Conservation (phyloP, 2,797 vertebrate species). For the Allobates femoralis region DNA sequence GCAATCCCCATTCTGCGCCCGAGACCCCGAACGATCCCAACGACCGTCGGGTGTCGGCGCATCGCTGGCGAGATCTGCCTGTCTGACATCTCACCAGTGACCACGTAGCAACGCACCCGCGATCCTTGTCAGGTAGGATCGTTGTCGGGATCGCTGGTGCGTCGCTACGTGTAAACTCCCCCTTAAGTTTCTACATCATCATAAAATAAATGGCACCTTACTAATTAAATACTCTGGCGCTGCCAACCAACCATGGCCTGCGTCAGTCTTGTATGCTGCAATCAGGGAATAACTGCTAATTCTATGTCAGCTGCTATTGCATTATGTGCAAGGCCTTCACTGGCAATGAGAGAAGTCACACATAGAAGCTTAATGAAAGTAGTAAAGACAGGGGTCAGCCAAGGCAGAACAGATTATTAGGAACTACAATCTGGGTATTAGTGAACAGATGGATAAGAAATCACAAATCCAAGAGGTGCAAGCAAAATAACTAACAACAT, state of each 20-base stretch:
- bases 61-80: too few relatives aligned
- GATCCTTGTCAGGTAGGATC: too few relatives aligned
- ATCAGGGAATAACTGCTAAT: neutral
- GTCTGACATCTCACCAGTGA: too few relatives aligned
- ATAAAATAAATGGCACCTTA: too few relatives aligned
- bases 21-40: too few relatives aligned
- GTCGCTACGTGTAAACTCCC: too few relatives aligned
- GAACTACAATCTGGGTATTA: constrained; percentile 46
- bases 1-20: too few relatives aligned
- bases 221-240: too few relatives aligned
- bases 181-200: too few relatives aligned
- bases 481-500: neutral
- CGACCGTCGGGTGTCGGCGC: too few relatives aligned
- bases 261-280: neutral
- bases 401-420: constrained; percentile 44
- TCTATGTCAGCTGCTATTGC: neutral
- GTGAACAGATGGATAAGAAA: constrained; percentile 40
- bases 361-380: constrained; percentile 34
- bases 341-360: constrained; percentile 7
- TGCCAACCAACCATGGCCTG: neutral
- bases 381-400: constrained; percentile 39
- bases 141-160: too few relatives aligned
- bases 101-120: too few relatives aligned
- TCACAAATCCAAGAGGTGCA: neutral
- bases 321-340: neutral